Evolutionary conservation across 2,113 vertebrate species (phyloP).

Genomic region (Strix aluco): DNA sequence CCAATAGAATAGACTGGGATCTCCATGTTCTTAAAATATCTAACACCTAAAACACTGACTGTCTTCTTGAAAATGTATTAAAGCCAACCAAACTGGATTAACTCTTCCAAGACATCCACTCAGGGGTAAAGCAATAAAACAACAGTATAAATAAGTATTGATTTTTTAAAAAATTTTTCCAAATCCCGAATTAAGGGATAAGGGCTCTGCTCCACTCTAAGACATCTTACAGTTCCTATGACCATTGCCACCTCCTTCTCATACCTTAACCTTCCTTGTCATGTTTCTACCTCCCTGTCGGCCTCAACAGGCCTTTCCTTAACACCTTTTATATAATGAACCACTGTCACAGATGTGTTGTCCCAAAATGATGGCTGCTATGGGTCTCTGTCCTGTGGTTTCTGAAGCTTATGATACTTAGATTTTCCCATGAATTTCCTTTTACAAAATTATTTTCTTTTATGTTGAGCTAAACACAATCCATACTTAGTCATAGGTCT

Average conservation of each 20-base stretch:
- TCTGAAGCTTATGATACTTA: neutral
- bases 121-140: neutral
- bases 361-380: neutral
- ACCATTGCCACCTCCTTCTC: neutral
- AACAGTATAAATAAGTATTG: neutral
- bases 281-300: neutral
- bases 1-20: neutral
- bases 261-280: neutral
- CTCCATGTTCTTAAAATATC: neutral
- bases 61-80: neutral
- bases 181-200: neutral
- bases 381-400: neutral
- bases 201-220: neutral
- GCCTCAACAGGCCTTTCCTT: neutral
- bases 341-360: neutral
- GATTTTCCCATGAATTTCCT: neutral
- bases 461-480: neutral
- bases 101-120: neutral
- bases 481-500: neutral
- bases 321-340: neutral
- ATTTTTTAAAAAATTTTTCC: neutral
- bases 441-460: neutral
- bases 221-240: neutral
- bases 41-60: neutral
- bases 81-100: neutral